phyloP scores from a whole-genome alignment of 2,888 invertebrate genomes.

The Himalopsyche kuldschensis region DNA sequence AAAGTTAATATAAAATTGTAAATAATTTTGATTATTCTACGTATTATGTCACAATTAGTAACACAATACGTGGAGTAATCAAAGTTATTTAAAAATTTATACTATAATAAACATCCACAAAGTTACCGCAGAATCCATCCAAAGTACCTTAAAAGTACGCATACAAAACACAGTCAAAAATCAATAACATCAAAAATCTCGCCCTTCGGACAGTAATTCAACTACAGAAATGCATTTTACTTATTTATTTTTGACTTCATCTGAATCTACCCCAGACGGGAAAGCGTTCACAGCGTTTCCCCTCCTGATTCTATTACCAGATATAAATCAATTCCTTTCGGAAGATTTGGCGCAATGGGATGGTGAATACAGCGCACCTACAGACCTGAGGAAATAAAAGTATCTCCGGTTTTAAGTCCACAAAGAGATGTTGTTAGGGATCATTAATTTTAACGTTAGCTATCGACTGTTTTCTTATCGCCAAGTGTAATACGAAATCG shows the following conservation, averaged over 20 bases:
- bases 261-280: not conserved
- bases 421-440: not conserved
- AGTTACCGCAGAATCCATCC: no score
- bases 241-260: not conserved
- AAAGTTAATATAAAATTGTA: no score
- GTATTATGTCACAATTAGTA: no score
- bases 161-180: no score
- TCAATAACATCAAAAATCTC: no score
- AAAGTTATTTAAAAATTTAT: no score
- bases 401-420: not conserved
- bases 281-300: not conserved
- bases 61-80: no score
- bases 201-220: not conserved
- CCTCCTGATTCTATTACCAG: not conserved
- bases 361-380: not conserved
- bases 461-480: not conserved
- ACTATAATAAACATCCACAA: no score
- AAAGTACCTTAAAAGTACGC: no score
- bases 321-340: not conserved
- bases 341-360: not conserved
- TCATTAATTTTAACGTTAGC: not conserved
- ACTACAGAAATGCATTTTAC: not conserved
- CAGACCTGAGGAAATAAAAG: not conserved
- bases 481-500: not conserved
- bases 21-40: no score